Conservation (phyloP, 2,888 invertebrate genomes). For the Platycheirus albimanus region DNA sequence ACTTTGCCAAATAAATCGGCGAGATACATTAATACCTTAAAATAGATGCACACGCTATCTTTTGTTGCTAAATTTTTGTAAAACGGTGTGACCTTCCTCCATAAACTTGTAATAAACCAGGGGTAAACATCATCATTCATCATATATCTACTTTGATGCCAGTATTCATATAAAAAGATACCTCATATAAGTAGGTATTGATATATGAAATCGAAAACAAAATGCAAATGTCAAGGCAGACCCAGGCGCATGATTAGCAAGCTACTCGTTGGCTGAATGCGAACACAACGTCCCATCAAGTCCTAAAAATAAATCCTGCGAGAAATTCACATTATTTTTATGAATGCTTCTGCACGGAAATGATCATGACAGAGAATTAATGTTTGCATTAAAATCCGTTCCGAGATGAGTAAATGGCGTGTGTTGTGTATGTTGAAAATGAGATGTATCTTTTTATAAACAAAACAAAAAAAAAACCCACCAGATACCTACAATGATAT, state of each 20-base stretch:
- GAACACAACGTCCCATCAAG: constrained; percentile 14
- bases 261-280: constrained; percentile 18
- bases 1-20: no score
- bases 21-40: background rate
- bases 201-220: constrained; percentile 14
- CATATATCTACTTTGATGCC: background rate
- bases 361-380: constrained; percentile 69
- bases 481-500: background rate
- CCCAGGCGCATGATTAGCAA: constrained; percentile 37
- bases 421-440: constrained; percentile 13
- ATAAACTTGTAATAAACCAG: constrained; percentile 22
- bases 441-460: constrained; percentile 5
- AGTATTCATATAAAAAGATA: background rate
- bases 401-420: constrained; percentile 25
- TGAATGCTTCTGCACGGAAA: constrained; percentile 53
- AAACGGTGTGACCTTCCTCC: constrained; percentile 19
- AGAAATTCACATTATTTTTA: constrained; percentile 32
- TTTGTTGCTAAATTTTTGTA: background rate
- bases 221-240: constrained; percentile 71
- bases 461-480: background rate
- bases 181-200: background rate
- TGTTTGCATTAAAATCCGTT: constrained; percentile 64
- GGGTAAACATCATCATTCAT: background rate
- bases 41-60: background rate
- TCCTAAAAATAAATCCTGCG: constrained; percentile 48